Evolutionary conservation across 1,140 invertebrate genomes (phyloP), one percentile per base, ranked within the genome.

Genomic region (Sarcophaga bullata): DNA sequence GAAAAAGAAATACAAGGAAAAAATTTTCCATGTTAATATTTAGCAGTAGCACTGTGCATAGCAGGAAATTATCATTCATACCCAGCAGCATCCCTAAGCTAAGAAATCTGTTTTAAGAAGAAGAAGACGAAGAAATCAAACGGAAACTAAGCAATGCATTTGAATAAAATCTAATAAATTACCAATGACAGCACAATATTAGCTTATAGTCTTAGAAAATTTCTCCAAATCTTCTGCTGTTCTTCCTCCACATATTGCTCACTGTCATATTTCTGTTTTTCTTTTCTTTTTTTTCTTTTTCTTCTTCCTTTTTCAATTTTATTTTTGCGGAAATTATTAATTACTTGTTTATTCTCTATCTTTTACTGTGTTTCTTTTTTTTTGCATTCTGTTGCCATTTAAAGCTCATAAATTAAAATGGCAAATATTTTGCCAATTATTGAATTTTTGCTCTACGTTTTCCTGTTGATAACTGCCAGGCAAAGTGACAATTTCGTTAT

Each of bases 391-490:
- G 25, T 37, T 37, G 19, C 1, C n/a, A 68, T 7, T 8, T 19
- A 68, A 68, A 19, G 8, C n/a, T n/a, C 58, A 68, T 68, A 68
- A 68, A 68, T 68, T 68, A 68, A 68, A 68, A 68, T 68, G 58
- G 58, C 58, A 68, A 68, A 68, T 68, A 68, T 68, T 68, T 68
- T 68, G 58, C 58, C 58, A 68, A 68, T 68, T 68, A 68, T 68
- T 19, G 58, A 68, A 68, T 68, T 0, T 68, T 68, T 19, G 15
- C 4, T 68, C 3, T 7, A 19, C 17, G 17, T n/a, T 68, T 68
- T 68, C n/a, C 11, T 58, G 6, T 68, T 68, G 15, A 68, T 19
- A 3, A 68, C 8, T 17, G 8, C 19, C 9, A 62, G 58, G 58
- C 58, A 19, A 68, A 19, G 58, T 68, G 58, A 68, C 58, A 68